Conservation (phyloP, 64 coral and sea anemone genomes). For the Anthopleura sola region DNA sequence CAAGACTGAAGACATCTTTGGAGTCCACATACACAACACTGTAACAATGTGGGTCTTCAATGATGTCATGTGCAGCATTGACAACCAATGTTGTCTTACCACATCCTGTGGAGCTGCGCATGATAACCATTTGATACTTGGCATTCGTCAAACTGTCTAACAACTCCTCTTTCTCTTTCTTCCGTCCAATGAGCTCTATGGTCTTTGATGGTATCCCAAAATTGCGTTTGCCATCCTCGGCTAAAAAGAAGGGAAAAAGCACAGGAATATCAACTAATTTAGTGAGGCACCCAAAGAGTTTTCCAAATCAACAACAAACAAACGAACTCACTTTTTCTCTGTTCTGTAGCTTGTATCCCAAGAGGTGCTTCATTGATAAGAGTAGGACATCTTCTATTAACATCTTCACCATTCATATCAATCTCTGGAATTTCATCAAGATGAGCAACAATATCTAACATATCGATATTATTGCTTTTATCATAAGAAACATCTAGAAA, state of each 20-base stretch:
- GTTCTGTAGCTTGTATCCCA: background rate
- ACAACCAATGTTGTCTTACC: slow-evolving; percentile 10
- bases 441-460: background rate
- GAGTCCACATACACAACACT: slow-evolving; percentile 3
- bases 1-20: background rate
- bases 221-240: background rate
- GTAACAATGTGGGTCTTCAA: background rate
- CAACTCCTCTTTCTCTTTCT: background rate
- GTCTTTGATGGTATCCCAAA: background rate
- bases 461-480: background rate
- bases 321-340: background rate
- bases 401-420: background rate
- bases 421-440: background rate
- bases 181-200: background rate
- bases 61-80: slow-evolving; percentile 3
- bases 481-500: background rate
- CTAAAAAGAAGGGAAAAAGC: background rate
- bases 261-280: background rate
- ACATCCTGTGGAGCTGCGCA: background rate
- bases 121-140: background rate
- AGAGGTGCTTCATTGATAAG: background rate
- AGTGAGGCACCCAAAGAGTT: background rate
- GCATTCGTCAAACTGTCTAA: background rate
- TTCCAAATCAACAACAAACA: background rate
- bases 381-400: background rate